Evolutionary conservation across 2,888 invertebrate species (phyloP).

Genomic region (Drosophila nr. fundita): DNA sequence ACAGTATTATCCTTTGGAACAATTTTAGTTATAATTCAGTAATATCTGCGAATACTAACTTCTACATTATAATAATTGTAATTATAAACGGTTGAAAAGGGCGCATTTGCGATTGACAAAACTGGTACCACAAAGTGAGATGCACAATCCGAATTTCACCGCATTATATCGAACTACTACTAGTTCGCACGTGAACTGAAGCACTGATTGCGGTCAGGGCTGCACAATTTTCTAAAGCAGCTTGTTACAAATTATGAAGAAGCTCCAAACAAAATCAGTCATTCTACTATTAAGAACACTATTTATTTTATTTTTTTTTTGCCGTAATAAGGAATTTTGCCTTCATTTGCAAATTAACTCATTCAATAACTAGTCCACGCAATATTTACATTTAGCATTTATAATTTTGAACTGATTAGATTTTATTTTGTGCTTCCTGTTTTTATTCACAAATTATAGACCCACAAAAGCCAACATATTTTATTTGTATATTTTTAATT

Average conservation of each 20-base stretch:
- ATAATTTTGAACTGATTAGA: neutral
- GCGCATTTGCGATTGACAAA: neutral
- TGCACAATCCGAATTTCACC: neutral
- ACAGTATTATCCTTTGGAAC: neutral
- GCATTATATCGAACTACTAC: neutral
- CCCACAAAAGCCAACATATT: neutral
- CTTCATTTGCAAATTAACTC: too few species aligned
- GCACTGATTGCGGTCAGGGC: neutral
- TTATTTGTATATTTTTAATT: neutral
- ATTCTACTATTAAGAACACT: neutral
- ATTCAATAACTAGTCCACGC: too few species aligned
- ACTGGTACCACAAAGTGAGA: neutral
- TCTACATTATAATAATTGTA: neutral
- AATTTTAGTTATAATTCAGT: neutral
- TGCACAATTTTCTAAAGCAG: neutral
- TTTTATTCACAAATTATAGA: neutral
- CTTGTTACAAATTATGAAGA: neutral
- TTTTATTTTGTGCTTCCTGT: neutral
- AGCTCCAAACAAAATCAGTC: neutral
- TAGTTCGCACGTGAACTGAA: neutral
- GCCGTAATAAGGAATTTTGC: neutral
- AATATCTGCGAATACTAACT: neutral
- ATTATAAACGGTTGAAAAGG: neutral
- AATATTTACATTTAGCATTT: too few species aligned
- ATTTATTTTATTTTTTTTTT: too few species aligned